Evolutionary conservation across 1,140 invertebrate genomes (phyloP).

Genomic region (Pissodes strobi): DNA sequence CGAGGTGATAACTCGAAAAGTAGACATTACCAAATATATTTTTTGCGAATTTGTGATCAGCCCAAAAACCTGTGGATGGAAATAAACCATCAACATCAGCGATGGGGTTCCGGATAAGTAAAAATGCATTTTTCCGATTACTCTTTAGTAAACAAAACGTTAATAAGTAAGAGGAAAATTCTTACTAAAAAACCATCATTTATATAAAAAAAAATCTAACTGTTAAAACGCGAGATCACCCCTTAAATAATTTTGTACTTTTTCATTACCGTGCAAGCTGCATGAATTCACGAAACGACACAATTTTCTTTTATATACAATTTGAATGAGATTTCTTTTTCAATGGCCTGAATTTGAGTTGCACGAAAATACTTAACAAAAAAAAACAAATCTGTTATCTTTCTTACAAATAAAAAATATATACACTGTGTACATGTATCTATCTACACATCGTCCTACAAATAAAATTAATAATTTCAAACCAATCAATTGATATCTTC

Average conservation of each 20-base stretch:
- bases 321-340: conserved; percentile 34
- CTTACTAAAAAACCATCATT: conserved; percentile 37
- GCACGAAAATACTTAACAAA: conserved; percentile 29
- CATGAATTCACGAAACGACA: conserved; percentile 24
- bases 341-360: conserved; percentile 3
- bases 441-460: conserved; percentile 36
- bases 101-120: no score
- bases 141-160: conserved; percentile 24
- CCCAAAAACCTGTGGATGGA: no score
- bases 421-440: conserved; percentile 38
- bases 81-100: no score
- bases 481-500: conserved; percentile 9
- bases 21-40: no score
- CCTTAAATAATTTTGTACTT: conserved; percentile 53
- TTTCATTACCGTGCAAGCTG: conserved; percentile 40
- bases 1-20: no score
- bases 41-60: no score
- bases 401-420: conserved; percentile 32
- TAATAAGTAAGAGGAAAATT: conserved; percentile 20
- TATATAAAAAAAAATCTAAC: conserved; percentile 46
- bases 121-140: no score
- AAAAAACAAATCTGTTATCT: conserved; percentile 17
- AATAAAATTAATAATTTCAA: conserved; percentile 33
- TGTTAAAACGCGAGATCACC: conserved; percentile 49
- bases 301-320: conserved; percentile 16